Percentiles rank a stretch among this genome's conserved stretches.
Conservation (phyloP, 2,888 invertebrate genomes). For the Platycnemis pennipes region DNA sequence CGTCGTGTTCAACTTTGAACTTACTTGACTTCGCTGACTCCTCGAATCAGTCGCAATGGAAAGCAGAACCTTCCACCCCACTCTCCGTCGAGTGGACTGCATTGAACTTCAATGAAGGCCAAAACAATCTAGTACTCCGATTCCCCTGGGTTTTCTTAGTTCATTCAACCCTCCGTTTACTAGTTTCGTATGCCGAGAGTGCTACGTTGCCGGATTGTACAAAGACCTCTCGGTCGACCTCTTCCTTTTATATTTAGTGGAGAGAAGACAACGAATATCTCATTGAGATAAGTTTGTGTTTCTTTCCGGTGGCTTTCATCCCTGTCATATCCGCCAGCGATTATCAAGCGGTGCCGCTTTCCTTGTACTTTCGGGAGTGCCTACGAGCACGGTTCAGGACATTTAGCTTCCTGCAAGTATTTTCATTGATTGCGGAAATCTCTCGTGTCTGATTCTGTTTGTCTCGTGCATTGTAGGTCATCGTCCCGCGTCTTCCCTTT, state of each 20-base stretch:
- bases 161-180: background rate
- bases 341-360: too few relatives aligned
- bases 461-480: too few relatives aligned
- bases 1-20: constrained; percentile 17
- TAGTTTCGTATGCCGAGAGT: background rate
- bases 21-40: background rate
- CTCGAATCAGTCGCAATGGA: background rate
- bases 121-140: background rate
- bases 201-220: background rate
- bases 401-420: too few relatives aligned
- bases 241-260: background rate
- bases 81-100: background rate
- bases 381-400: too few relatives aligned
- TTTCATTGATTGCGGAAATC: too few relatives aligned
- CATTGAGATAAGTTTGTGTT: background rate
- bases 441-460: too few relatives aligned
- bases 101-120: background rate
- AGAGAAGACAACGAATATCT: background rate
- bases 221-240: background rate
- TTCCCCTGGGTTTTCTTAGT: background rate
- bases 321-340: background rate
- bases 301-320: background rate
- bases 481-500: too few relatives aligned
- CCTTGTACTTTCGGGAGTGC: background rate
- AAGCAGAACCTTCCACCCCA: background rate